Conservation (phyloP, 2,113 vertebrate species). For the Dromaius novaehollandiae region DNA sequence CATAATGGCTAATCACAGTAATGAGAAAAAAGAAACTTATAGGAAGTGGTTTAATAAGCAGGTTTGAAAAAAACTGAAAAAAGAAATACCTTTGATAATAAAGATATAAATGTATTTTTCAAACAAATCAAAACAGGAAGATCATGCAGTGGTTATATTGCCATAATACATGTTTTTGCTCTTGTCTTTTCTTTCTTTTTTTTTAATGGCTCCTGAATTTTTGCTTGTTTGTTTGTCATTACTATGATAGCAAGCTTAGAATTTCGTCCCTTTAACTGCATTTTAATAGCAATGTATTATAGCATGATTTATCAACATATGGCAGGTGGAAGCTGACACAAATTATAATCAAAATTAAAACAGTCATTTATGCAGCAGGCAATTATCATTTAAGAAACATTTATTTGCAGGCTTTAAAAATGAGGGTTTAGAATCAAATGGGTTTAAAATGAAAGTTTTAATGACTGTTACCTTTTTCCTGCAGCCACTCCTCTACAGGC, state of each 20-base stretch:
- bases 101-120: conserved; percentile 59
- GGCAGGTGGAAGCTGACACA: conserved; percentile 86
- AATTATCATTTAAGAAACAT: conserved; percentile 85
- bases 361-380: conserved; percentile 84
- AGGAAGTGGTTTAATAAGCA: conserved; percentile 52
- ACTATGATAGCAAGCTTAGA: conserved; percentile 67
- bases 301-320: conserved; percentile 88
- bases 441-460: conserved; percentile 86
- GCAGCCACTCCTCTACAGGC: conserved; percentile 98
- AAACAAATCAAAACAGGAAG: conserved; percentile 71
- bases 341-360: conserved; percentile 86
- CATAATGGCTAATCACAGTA: conserved; percentile 5
- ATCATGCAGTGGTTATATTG: conserved; percentile 79
- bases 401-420: conserved; percentile 87
- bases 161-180: conserved; percentile 75
- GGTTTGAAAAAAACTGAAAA: conserved; percentile 48
- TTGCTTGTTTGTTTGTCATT: conserved; percentile 64
- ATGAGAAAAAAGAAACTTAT: conserved; percentile 20
- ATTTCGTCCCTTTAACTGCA: conserved; percentile 94
- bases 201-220: conserved; percentile 61
- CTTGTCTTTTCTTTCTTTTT: neutral
- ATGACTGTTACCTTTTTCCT: conserved; percentile 98
- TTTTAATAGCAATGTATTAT: conserved; percentile 88
- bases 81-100: conserved; percentile 38
- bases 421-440: conserved; percentile 84